phyloP scores from a whole-genome alignment of 2,113 vertebrate species.

The Dicentrarchus labrax region DNA sequence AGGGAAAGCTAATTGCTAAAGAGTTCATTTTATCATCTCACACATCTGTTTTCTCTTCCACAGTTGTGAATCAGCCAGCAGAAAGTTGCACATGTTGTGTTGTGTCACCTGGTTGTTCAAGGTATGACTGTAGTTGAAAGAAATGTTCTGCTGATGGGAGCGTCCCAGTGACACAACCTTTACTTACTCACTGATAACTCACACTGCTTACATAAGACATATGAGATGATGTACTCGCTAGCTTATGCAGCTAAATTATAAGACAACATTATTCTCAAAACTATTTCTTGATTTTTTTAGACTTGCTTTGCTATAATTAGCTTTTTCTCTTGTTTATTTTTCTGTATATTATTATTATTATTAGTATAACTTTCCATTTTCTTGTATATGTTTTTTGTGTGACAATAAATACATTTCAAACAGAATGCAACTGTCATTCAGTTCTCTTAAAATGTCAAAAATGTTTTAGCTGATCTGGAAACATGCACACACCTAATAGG shows the following conservation, averaged over 20 bases:
- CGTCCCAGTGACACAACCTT: constrained; percentile 57
- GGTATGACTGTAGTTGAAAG: constrained; percentile 50
- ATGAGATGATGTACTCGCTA: not conserved
- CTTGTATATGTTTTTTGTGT: no score
- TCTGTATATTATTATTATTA: no score
- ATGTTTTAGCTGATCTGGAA: no score
- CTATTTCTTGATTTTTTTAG: not conserved
- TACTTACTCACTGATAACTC: constrained; percentile 54
- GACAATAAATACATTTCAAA: no score
- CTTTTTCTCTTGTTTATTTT: not conserved
- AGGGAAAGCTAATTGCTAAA: not conserved
- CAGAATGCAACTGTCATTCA: no score
- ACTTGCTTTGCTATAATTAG: not conserved
- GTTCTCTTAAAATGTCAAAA: no score
- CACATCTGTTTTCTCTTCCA: no score
- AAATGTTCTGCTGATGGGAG: constrained; percentile 58
- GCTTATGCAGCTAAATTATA: not conserved
- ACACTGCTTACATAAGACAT: constrained; percentile 30
- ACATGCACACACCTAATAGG: no score
- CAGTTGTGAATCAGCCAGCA: constrained; percentile 6
- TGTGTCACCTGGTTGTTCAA: constrained; percentile 31
- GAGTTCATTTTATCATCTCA: not conserved
- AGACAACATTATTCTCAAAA: not conserved
- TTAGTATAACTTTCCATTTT: no score
- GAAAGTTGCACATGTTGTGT: not conserved